Conservation (phyloP, 2,113 vertebrate species). For the Geothlypis trichas region DNA sequence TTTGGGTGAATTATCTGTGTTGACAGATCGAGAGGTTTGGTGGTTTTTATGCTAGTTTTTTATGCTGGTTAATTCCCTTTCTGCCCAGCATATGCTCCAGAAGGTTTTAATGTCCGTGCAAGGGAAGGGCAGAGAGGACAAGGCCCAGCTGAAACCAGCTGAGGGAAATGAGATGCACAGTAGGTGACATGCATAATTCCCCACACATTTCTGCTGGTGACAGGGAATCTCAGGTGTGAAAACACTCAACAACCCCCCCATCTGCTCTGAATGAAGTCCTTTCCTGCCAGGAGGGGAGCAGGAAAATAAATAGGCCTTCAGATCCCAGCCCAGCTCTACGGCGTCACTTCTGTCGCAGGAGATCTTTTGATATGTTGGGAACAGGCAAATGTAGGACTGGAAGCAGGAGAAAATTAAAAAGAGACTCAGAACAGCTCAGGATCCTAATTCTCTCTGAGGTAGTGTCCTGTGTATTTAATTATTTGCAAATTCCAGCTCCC, state of each 20-base stretch:
- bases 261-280: background rate
- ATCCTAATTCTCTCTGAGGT: background rate
- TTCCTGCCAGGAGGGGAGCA: background rate
- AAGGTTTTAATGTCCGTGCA: background rate
- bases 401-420: background rate
- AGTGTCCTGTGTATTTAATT: background rate
- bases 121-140: background rate
- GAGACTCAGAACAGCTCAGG: background rate
- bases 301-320: background rate
- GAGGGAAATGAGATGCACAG: background rate
- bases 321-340: background rate
- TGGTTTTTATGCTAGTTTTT: background rate
- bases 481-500: background rate
- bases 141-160: background rate
- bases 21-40: background rate
- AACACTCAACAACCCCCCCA: background rate
- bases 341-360: accelerated
- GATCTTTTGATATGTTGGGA: background rate
- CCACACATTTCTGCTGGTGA: background rate
- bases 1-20: background rate
- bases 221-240: background rate
- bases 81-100: background rate
- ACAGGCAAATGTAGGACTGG: background rate
- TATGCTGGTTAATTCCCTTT: background rate
- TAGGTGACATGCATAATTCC: background rate